Evolutionary conservation across 1,140 invertebrate species (phyloP), one percentile per base, ranked within the genome.

Genomic region (Diplogasteroides magnus): DNA sequence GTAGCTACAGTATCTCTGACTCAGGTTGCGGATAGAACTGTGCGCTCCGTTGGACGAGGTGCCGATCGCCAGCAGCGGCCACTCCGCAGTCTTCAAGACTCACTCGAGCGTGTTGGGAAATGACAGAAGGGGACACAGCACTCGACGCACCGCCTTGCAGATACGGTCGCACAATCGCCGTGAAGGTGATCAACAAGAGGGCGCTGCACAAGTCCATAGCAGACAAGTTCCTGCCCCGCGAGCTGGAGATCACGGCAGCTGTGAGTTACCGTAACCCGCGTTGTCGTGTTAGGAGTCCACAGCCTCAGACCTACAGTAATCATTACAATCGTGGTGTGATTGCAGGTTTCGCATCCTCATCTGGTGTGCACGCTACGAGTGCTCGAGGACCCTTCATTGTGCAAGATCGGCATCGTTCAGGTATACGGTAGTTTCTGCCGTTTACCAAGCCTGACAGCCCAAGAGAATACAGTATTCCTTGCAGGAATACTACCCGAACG

Each of bases 201-300:
- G 58, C 70, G 2, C 66, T 72, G 31, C 64, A 29, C 2, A 0
- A 31, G 14, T 28, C 13, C 3, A 28, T 72, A 1, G 65, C 70
- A 3, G 66, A 67, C 2, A 72, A 72, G 56, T 72, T 72, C 31
- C 63, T 72, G 3, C 70, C 70, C 15, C 61, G 70, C 11, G 70
- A 72, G 28, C 48, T 72, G 0, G 61, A 72, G 15, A 67, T 72
- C n/a, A 72, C 70, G 1, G 48, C 56, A 48, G 6, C 6, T 11
- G 37, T 48, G 6, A 48, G 37, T 48, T 48, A 48, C 19, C 19
- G 37, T 11, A 11, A 11, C 37, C 37, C 37, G n/a, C n/a, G n/a
- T n/a, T n/a, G n/a, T n/a, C n/a, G 6, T 48, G 6, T 6, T 48
- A 48, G 6, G 37, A 48, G 37, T 48, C 37, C 6, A 48, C 37